Evolutionary conservation across 2,113 vertebrate genomes (phyloP), one percentile per base, ranked within the genome.

Genomic region (Ophiodon elongatus): DNA sequence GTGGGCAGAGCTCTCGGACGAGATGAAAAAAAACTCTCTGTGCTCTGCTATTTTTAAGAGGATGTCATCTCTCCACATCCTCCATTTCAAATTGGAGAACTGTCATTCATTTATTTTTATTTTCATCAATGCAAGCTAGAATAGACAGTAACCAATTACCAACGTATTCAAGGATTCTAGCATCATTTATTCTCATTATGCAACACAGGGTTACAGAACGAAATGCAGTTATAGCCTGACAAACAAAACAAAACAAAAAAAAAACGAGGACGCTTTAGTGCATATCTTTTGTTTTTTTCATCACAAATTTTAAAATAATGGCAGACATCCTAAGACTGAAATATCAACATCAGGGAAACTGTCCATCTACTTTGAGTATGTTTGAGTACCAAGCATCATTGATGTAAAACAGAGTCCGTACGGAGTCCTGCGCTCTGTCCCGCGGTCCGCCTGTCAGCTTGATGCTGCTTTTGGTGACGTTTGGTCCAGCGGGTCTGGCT

Each of bases 31-130:
- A 85, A n/a, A n/a, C 50, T 79, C 45, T 27, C 6, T 43, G 57
- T 1, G 2, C 76, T 70, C 17, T 45, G 72, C 65, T 80, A 69
- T 88, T 85, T 83, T 77, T 50, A 80, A 79, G 41, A 63, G 15
- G 43, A 82, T 60, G 15, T 78, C 47, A 79, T 43, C 72, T 54
- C 57, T 56, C 15, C 57, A 70, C 17, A 8, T 62, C n/a, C 10
- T 41, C 29, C 41, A 39, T 66, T 57, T 39, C 67, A 8, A 62
- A 60, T 27, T 4, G 21, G 39, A 65, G 31, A 75, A 5, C 39
- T 47, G 21, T 59, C 27, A 5, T 78, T 43, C 17, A 52, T 65
- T 41, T 23, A 3, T 56, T n/a, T 6, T 4, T 15, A 66, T 43
- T 56, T 57, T 33, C 13, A 65, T 19, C 23, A 9, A 25, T 25